phyloP scores from a whole-genome alignment of 1,140 invertebrate species.

The Physella acuta region DNA sequence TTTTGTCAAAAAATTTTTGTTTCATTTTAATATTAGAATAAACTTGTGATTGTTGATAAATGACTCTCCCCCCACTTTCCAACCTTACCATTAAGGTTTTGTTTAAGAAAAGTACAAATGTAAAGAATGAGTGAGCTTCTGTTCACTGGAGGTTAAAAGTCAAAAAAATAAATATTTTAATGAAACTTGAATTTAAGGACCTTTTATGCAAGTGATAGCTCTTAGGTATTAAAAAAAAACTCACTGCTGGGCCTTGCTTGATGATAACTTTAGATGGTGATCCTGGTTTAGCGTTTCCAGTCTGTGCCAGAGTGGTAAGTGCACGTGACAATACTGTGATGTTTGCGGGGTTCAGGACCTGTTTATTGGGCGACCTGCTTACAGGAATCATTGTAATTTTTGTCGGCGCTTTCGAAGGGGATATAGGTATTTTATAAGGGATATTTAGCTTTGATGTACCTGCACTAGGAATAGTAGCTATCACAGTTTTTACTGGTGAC shows the following conservation, averaged over 20 bases:
- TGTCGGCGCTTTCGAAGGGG: conserved; percentile 54
- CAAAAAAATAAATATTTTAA: too few relatives aligned
- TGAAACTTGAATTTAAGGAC: too few relatives aligned
- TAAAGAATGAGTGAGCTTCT: too few relatives aligned
- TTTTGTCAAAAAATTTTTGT: too few relatives aligned
- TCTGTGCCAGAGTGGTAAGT: conserved; percentile 30
- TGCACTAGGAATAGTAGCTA: conserved; percentile 38
- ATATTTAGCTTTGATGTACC: conserved; percentile 49
- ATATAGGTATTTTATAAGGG: conserved; percentile 51
- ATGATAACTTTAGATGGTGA: conserved; percentile 59
- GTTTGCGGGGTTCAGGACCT: conserved; percentile 39
- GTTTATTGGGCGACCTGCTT: conserved; percentile 56
- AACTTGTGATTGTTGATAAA: too few relatives aligned
- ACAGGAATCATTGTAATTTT: conserved; percentile 60
- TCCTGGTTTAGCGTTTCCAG: conserved; percentile 30
- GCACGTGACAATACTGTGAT: conserved; percentile 36
- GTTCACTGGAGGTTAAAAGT: too few relatives aligned
- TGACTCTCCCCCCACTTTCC: too few relatives aligned
- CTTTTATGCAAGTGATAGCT: too few relatives aligned
- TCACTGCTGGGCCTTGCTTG: conserved; percentile 51
- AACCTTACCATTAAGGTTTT: too few relatives aligned
- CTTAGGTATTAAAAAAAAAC: conserved; percentile 15
- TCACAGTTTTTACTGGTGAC: conserved; percentile 45
- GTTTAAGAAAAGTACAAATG: too few relatives aligned
- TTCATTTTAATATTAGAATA: too few relatives aligned